phyloP scores from a whole-genome alignment of 2,888 invertebrate species.

The Anorthoa munda region DNA sequence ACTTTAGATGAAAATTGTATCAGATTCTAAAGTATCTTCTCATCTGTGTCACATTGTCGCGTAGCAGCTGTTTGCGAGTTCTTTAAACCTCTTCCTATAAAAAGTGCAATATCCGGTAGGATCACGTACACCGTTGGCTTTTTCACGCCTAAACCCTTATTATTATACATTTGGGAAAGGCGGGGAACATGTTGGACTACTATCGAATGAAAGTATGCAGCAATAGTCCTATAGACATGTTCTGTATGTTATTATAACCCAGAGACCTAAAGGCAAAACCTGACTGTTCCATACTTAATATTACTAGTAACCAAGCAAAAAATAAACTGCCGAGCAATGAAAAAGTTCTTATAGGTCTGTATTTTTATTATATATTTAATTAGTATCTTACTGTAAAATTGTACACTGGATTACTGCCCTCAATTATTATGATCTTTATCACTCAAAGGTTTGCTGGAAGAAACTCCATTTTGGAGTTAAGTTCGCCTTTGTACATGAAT shows the following conservation, averaged over 20 bases:
- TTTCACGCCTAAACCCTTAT: background rate
- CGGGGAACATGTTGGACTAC: background rate
- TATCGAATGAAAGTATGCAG: background rate
- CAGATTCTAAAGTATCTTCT: too few species aligned
- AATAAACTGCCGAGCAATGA: too few species aligned
- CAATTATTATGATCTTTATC: too few species aligned
- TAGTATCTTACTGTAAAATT: too few species aligned
- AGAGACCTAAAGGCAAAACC: background rate
- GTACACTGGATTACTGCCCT: too few species aligned
- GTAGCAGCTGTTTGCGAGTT: background rate
- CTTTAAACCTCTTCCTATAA: background rate
- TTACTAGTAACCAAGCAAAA: background rate
- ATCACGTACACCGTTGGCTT: background rate
- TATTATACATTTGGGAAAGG: slow-evolving; percentile 1
- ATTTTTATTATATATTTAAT: too few species aligned
- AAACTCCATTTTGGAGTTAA: too few species aligned
- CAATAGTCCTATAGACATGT: background rate
- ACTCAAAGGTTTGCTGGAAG: too few species aligned
- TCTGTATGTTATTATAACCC: background rate
- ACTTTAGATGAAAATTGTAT: too few species aligned
- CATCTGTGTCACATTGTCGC: background rate
- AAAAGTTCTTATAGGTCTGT: too few species aligned
- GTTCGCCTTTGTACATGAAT: too few species aligned
- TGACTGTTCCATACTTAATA: background rate
- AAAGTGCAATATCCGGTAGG: background rate